Conservation (phyloP, 2,888 invertebrate genomes). For the Coenonympha arcania region DNA sequence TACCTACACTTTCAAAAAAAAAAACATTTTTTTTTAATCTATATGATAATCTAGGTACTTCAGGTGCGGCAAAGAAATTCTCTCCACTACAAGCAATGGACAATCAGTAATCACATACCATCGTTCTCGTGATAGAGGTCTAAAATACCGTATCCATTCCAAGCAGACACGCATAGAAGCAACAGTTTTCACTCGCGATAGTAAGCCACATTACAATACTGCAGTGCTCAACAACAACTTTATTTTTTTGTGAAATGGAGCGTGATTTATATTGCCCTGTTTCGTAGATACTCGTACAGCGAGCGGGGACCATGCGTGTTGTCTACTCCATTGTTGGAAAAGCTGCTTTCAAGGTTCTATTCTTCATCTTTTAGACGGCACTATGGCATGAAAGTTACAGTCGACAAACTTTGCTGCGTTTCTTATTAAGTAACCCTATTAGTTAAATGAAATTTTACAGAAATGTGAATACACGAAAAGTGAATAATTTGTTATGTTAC, state of each 20-base stretch:
- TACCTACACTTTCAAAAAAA: too few species aligned
- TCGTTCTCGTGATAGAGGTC: constrained; percentile 5
- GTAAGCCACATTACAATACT: constrained; percentile 25
- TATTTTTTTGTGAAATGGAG: constrained; percentile 35
- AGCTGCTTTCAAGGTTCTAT: constrained; percentile 73
- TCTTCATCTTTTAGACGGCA: constrained; percentile 73
- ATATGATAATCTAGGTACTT: background rate
- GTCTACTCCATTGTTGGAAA: constrained; percentile 74
- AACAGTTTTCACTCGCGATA: constrained; percentile 28
- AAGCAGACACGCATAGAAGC: constrained; percentile 25
- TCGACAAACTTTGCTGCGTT: constrained; percentile 73
- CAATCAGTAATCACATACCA: constrained; percentile 15
- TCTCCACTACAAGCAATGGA: constrained; percentile 1
- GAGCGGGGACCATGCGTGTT: constrained; percentile 71
- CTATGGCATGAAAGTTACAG: constrained; percentile 74
- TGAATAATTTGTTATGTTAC: constrained; percentile 47
- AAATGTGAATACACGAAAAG: constrained; percentile 70
- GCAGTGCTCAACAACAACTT: constrained; percentile 21
- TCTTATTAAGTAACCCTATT: constrained; percentile 65
- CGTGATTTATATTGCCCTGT: constrained; percentile 71
- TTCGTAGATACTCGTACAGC: constrained; percentile 71
- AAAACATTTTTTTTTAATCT: too few species aligned
- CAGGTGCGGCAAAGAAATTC: constrained; percentile 6
- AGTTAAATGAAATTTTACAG: constrained; percentile 56
- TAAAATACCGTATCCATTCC: constrained; percentile 12